These are phyloP conservation scores for Melanotaenia boesemani DNA, from an alignment of 2,797 vertebrate genomes.

Conservation along the genomic window DNA sequence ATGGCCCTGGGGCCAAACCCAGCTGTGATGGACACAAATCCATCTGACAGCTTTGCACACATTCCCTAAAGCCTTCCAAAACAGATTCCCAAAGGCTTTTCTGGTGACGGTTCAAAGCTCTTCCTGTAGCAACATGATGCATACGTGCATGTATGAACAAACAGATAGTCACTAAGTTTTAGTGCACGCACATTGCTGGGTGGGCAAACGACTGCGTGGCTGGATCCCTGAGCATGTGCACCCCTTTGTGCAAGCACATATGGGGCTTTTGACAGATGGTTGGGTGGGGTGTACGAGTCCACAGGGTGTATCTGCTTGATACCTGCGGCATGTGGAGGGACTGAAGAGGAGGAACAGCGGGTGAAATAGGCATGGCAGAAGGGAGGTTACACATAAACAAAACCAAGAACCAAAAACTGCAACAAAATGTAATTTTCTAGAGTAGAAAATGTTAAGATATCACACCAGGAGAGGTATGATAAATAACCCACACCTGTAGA, in stretches of 20 bases:
- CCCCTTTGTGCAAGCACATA: slow-evolving; percentile 8
- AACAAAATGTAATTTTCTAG: slow-evolving; percentile 18
- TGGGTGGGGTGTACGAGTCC: slow-evolving; percentile 26
- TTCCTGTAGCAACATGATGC: slow-evolving; percentile 55
- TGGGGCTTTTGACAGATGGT: slow-evolving; percentile 57
- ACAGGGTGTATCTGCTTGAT: slow-evolving; percentile 29
- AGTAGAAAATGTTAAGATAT: slow-evolving; percentile 12
- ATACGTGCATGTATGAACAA: slow-evolving; percentile 53
- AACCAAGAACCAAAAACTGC: background rate
- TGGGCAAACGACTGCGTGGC: slow-evolving; percentile 49
- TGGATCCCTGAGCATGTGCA: slow-evolving; percentile 20
- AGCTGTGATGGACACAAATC: slow-evolving; percentile 76
- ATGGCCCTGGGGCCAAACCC: slow-evolving; percentile 59
- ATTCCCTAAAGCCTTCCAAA: slow-evolving; percentile 55
- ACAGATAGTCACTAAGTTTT: slow-evolving; percentile 25
- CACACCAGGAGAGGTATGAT: slow-evolving; percentile 22
- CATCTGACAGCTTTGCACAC: slow-evolving; percentile 74
- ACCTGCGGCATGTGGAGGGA: slow-evolving; percentile 58
- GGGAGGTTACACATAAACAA: background rate
- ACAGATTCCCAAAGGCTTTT: slow-evolving; percentile 66
- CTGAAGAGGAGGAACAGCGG: slow-evolving; percentile 17
- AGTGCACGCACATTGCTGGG: background rate
- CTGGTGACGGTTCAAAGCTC: slow-evolving; percentile 60
- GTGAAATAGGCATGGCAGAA: background rate
- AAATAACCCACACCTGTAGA: slow-evolving; percentile 33